phyloP scores from a whole-genome alignment of 2,797 vertebrate genomes.

The Sebastes baramenuke region DNA sequence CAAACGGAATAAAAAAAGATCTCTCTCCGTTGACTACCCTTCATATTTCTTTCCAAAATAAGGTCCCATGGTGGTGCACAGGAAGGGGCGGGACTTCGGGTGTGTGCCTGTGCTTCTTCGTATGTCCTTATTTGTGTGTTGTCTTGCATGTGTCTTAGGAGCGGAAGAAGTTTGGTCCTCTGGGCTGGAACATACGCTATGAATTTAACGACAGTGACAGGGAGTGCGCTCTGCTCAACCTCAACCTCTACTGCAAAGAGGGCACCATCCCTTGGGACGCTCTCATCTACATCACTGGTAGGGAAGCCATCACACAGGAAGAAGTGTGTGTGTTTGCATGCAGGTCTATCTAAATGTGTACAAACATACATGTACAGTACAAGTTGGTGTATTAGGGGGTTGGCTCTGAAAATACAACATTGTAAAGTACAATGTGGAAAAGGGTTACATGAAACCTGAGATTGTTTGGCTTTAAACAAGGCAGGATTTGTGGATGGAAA shows the following conservation, averaged over 20 bases:
- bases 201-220: slow-evolving; percentile 89
- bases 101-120: neutral
- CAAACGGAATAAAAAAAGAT: no score
- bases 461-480: neutral
- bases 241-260: slow-evolving; percentile 84
- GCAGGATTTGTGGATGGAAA: neutral
- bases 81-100: no score
- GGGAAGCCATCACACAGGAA: neutral
- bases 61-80: no score
- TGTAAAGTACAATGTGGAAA: neutral
- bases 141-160: slow-evolving; percentile 70
- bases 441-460: neutral
- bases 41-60: no score
- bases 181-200: slow-evolving; percentile 89
- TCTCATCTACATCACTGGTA: slow-evolving; percentile 78
- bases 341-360: neutral
- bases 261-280: slow-evolving; percentile 84
- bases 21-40: no score
- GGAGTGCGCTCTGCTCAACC: slow-evolving; percentile 87
- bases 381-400: neutral
- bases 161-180: slow-evolving; percentile 86
- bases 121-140: neutral
- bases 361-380: neutral
- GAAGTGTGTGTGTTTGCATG: neutral
- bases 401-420: neutral